phyloP scores from a whole-genome alignment of 2,113 vertebrate species.

The Tachysurus fulvidraco region DNA sequence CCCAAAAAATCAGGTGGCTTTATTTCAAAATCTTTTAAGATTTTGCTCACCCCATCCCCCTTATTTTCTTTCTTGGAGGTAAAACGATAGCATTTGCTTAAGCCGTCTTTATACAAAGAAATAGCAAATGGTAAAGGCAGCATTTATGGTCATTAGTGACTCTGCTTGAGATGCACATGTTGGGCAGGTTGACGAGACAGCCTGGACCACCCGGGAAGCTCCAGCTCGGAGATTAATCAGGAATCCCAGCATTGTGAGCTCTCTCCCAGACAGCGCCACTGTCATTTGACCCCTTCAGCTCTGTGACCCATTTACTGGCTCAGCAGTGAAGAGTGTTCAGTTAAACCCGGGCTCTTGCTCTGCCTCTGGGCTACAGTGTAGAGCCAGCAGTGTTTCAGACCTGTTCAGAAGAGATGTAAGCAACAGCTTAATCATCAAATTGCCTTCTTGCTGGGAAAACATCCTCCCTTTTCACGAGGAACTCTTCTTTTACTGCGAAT shows the following conservation, averaged over 20 bases:
- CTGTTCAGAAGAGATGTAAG: constrained; percentile 47
- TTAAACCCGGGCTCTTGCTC: constrained; percentile 38
- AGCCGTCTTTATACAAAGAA: constrained; percentile 42
- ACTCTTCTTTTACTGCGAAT: constrained; percentile 34
- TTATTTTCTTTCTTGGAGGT: constrained; percentile 14
- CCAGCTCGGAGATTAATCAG: constrained; percentile 67
- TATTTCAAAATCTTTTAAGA: background rate
- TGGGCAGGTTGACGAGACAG: constrained; percentile 62
- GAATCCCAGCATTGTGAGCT: constrained; percentile 64
- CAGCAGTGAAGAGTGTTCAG: constrained; percentile 30
- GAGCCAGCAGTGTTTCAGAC: constrained; percentile 45
- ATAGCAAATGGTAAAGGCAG: constrained; percentile 40
- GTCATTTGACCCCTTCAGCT: constrained; percentile 67
- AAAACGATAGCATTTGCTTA: constrained; percentile 63
- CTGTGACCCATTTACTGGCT: constrained; percentile 57
- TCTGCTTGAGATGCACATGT: constrained; percentile 57
- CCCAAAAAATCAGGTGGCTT: background rate
- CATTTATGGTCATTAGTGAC: constrained; percentile 72
- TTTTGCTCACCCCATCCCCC: constrained; percentile 18
- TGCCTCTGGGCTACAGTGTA: constrained; percentile 21
- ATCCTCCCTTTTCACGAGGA: constrained; percentile 1
- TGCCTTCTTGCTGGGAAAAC: constrained; percentile 2
- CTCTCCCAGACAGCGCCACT: constrained; percentile 53
- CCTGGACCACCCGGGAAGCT: constrained; percentile 72
- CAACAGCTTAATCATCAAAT: constrained; percentile 46